Evolutionary conservation across 2,797 vertebrate species (phyloP), one percentile per base, ranked within the genome.

Genomic region (Balearica regulorum): DNA sequence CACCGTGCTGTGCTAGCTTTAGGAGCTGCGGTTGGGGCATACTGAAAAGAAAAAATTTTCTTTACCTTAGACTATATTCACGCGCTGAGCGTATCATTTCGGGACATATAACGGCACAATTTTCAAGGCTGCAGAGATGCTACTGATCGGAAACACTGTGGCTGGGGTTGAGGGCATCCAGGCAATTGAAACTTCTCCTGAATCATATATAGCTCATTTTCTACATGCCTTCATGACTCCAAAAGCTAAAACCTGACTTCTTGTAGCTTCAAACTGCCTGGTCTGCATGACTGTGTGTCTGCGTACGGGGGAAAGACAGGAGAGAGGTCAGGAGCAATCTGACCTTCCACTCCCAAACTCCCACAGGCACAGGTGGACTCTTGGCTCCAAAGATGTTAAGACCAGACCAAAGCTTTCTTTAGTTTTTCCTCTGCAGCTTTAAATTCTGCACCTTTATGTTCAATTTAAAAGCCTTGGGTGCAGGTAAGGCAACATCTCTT

Each of bases 41-140:
- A 7, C 0, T 14, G 41, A 21, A 39, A 48, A 43, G 1, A 5
- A 39, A 37, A 46, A 13, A 2, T 7, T 37, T 13, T 9, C 0
- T 54, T 70, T 16, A 1, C 16, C 5, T 68, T 7, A 12, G 41
- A 13, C 10, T 21, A 0, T 2, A 10, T 4, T n/a, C 3, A 0
- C 10, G 13, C 33, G 41, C 51, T 16, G 58, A 62, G 19, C 1
- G 0, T 26, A 44, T n/a, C 4, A 39, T 62, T 37, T 26, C 61
- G 62, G 72, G 26, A 17, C 5, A 7, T 10, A 7, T 2, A 13
- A 58, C 18, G 31, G 31, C 10, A 9, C 16, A 7, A 2, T 6
- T 58, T 43, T 35, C 44, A 35, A 33, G 46, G 60, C 28, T 21
- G 28, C 44, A 69, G 35, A 24, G n/a, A 20, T 7, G 43, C 16